Percentiles rank a stretch among this genome's conserved stretches.
Evolutionary conservation across 2,888 invertebrate species (phyloP).

Genomic region (Trachelus stipa): DNA sequence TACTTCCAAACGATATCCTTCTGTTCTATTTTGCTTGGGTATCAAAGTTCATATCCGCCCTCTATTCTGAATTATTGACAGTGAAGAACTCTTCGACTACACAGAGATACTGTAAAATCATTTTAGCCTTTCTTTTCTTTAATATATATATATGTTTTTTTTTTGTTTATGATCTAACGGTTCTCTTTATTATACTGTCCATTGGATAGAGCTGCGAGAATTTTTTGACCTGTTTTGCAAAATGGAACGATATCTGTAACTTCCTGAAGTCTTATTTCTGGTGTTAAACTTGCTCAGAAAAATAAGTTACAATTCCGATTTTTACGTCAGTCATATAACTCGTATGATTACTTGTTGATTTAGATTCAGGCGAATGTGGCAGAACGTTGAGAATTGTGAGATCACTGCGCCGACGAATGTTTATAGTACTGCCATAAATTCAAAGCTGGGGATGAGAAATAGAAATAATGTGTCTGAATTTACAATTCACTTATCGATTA

Average conservation of each 20-base stretch:
- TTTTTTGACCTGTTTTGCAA: too few species aligned
- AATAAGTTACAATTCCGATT: background rate
- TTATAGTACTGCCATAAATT: background rate
- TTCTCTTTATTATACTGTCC: background rate
- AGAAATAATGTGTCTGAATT: background rate
- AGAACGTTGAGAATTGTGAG: background rate
- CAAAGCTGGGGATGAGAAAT: background rate
- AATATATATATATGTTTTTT: background rate
- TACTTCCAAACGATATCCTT: background rate
- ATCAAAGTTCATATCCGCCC: background rate
- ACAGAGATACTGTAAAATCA: background rate
- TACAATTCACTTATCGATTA: background rate
- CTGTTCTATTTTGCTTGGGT: background rate
- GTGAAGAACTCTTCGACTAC: background rate
- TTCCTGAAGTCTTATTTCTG: background rate
- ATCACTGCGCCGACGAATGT: background rate
- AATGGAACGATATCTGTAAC: background rate
- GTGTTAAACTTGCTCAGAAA: background rate
- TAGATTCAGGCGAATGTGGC: background rate
- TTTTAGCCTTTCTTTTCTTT: background rate
- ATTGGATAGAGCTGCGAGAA: background rate
- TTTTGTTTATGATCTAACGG: background rate
- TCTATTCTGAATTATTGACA: background rate
- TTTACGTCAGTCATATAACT: background rate
- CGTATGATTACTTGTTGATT: background rate